Evolutionary conservation across 2,113 vertebrate species (phyloP).

Genomic region (Rutilus rutilus): DNA sequence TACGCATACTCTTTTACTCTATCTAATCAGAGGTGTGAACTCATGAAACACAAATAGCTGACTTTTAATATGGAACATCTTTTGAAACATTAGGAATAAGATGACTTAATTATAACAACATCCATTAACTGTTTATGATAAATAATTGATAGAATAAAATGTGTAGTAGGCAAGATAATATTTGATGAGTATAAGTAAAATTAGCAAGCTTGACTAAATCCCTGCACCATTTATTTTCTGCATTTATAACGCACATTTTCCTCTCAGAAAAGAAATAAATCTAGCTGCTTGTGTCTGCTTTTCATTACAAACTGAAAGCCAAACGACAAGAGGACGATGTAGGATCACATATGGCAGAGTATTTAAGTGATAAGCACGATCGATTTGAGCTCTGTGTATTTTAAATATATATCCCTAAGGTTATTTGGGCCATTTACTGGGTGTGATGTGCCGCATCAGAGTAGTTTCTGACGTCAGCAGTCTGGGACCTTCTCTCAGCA

Average conservation of each 20-base stretch:
- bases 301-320: background rate
- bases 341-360: background rate
- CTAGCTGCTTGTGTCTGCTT: background rate
- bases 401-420: background rate
- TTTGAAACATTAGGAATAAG: background rate
- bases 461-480: conserved; percentile 51
- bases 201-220: background rate
- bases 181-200: background rate
- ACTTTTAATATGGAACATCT: background rate
- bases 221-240: background rate
- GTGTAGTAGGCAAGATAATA: too few species aligned
- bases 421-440: conserved; percentile 18
- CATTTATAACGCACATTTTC: background rate
- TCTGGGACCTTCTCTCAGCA: conserved; percentile 31
- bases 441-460: conserved; percentile 42
- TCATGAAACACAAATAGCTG: background rate
- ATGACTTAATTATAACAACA: background rate
- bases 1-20: too few species aligned
- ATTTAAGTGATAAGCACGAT: background rate
- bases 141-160: background rate
- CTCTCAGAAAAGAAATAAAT: background rate
- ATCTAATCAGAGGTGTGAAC: too few species aligned
- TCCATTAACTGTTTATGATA: background rate
- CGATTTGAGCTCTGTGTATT: background rate
- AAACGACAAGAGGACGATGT: background rate